Evolutionary conservation across 1,140 invertebrate species (phyloP), one percentile per base, ranked within the genome.

Genomic region (Acromyrmex charruanus): DNA sequence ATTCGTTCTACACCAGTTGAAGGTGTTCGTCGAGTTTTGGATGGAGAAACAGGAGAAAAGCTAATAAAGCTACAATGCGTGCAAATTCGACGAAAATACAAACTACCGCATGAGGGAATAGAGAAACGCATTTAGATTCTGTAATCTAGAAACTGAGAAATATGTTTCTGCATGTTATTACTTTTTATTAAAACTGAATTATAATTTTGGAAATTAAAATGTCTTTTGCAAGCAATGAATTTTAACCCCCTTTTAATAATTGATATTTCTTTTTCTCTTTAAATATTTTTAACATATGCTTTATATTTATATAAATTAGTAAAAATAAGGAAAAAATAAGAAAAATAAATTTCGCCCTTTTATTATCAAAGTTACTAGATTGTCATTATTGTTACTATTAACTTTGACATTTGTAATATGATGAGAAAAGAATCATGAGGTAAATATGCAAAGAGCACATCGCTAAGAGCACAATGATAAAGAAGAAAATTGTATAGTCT

Each of bases 31-130:
- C 35, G 39, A 53, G 28, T 80, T 86, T 77, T 59, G 53, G 39
- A 69, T 55, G 25, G 28, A 49, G 77, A 82, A 82, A 49, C 35
- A 44, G 6, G 35, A 25, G 25, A n/a, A n/a, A 82, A 79, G 21
- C 16, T 82, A 82, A 82, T 74, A 82, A 82, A 79, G 21, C 61
- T 21, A 53, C 61, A 53, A 53, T 68, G 44, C 53, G 9, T 39
- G 69, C 12, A 82, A 72, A 44, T 82, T 82, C n/a, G 35, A 49
- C 51, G 55, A 59, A 71, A 72, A 58, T 72, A 35, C 35, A 71
- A 59, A 81, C 51, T n/a, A 53, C 53, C 66, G 6, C 66, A 16
- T 35, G 39, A 65, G 25, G n/a, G 10, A 65, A 25, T 14, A 31
- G 16, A 68, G 3, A 68, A 68, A 66, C 12, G 14, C 18, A 14